Percentiles rank a stretch among this genome's conserved stretches.
These are phyloP conservation scores for Ochropleura plecta DNA, from an alignment of 2,888 invertebrate genomes.

Conservation along the genomic window DNA sequence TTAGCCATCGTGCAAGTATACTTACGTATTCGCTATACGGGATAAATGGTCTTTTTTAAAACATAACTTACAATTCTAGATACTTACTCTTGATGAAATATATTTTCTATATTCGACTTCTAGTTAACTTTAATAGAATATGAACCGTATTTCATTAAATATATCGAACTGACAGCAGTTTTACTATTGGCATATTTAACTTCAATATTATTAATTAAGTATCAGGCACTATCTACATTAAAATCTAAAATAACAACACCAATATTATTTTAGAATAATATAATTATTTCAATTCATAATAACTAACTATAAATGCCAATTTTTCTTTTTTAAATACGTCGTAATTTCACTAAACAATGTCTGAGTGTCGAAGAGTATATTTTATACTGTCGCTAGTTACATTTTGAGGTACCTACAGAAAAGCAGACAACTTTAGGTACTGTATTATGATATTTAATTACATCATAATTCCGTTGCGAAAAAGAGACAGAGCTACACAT, in stretches of 20 bases:
- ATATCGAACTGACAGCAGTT: not conserved
- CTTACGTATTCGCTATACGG: conserved; percentile 10
- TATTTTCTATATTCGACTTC: not conserved
- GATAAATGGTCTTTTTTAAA: not conserved
- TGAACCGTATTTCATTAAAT: not conserved
- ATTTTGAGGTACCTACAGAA: conserved; percentile 51
- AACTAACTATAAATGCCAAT: conserved; percentile 90
- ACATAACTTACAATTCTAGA: not conserved
- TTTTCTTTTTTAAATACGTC: conserved; percentile 83
- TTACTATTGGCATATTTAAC: not conserved
- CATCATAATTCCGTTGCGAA: not conserved
- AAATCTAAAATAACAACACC: conserved; percentile 83
- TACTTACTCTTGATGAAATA: conserved; percentile 10
- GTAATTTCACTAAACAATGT: conserved; percentile 84
- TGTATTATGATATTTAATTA: not conserved
- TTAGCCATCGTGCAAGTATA: conserved; percentile 8
- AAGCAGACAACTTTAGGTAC: conserved; percentile 34
- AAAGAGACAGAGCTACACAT: not conserved
- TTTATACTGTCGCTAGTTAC: conserved; percentile 76
- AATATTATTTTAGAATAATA: conserved; percentile 90
- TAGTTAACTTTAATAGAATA: not conserved
- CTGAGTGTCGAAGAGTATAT: conserved; percentile 75
- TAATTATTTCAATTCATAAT: conserved; percentile 91
- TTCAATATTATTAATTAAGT: not conserved
- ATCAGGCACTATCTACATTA: conserved; percentile 35